Evolutionary conservation across 2,888 invertebrate genomes (phyloP).

Genomic region (Hypolimnas misippus): DNA sequence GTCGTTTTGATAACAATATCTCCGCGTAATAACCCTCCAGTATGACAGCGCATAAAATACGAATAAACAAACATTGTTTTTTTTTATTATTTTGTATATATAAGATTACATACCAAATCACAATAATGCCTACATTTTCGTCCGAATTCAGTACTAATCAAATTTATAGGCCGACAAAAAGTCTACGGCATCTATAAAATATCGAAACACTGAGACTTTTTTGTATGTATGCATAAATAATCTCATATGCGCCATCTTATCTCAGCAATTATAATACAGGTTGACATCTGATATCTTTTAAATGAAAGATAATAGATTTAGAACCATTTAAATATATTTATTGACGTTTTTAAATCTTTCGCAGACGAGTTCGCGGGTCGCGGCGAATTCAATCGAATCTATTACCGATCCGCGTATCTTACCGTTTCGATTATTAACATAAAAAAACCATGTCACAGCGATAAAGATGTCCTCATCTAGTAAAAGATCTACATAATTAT

Average conservation of each 20-base stretch:
- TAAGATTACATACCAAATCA: too few species aligned
- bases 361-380: slow-evolving; percentile 20
- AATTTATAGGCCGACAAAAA: too few species aligned
- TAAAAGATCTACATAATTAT: slow-evolving; percentile 8
- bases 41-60: too few species aligned
- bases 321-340: slow-evolving; percentile 25
- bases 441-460: slow-evolving; percentile 7
- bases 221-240: too few species aligned
- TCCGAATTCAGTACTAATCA: too few species aligned
- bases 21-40: too few species aligned
- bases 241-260: neutral
- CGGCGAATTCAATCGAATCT: slow-evolving; percentile 24
- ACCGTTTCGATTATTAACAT: slow-evolving; percentile 11
- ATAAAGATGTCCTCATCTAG: slow-evolving; percentile 23
- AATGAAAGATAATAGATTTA: slow-evolving; percentile 1
- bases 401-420: slow-evolving; percentile 20
- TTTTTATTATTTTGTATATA: too few species aligned
- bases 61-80: too few species aligned
- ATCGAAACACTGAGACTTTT: too few species aligned
- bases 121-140: too few species aligned
- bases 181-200: too few species aligned
- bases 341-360: slow-evolving; percentile 19
- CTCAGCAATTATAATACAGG: neutral
- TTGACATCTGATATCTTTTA: neutral
- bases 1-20: too few species aligned